These are phyloP conservation scores for Philantomba maxwellii DNA, from an alignment of 2,113 vertebrate genomes.

Conservation along the genomic window DNA sequence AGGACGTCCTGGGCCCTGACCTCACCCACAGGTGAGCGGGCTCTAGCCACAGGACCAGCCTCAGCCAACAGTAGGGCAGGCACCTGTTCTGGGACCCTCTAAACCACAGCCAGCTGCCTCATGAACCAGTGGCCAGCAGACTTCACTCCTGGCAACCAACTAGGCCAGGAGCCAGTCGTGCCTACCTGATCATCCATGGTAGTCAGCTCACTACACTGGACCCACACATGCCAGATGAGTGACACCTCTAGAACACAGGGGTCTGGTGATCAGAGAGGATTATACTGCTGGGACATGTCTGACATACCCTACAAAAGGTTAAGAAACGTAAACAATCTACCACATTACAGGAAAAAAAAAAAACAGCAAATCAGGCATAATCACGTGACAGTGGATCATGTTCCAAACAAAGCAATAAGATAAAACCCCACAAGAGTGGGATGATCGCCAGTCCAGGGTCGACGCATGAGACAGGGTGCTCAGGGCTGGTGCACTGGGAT, in stretches of 20 bases:
- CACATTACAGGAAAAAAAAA: neutral
- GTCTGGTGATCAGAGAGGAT: neutral
- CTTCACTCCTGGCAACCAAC: neutral
- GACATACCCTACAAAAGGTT: neutral
- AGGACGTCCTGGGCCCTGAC: neutral
- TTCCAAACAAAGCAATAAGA: neutral
- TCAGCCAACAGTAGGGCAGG: neutral
- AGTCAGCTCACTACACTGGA: neutral
- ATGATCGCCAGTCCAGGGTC: neutral
- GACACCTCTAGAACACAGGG: neutral
- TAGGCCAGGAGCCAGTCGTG: neutral
- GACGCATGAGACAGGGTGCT: neutral
- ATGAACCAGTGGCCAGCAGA: neutral
- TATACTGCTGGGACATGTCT: neutral
- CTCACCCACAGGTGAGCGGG: neutral
- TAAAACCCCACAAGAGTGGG: neutral
- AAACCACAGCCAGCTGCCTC: neutral
- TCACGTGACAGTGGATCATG: neutral
- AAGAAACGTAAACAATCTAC: neutral
- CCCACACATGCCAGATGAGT: neutral
- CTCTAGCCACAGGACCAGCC: neutral
- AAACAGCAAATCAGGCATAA: neutral
- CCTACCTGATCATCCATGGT: neutral
- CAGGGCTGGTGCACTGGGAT: neutral
- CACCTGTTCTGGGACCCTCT: neutral